Percentiles rank a stretch among this genome's conserved stretches.
These are phyloP conservation scores for Microcebus murinus DNA, from an alignment of 2,113 vertebrate species.

Conservation along the genomic window DNA sequence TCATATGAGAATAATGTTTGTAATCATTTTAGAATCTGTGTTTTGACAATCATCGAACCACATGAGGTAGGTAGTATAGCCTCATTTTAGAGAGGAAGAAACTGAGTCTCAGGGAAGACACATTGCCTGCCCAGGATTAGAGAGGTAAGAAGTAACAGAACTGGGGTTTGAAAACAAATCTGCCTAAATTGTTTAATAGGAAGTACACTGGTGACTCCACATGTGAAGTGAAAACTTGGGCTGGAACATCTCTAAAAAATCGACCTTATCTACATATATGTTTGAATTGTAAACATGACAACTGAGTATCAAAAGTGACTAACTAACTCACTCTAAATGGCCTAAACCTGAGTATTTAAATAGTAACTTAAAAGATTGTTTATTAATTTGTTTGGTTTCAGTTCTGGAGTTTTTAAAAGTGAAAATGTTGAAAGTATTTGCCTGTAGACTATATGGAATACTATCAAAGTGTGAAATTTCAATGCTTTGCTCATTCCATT, in stretches of 20 bases:
- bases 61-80: slow-evolving; percentile 58
- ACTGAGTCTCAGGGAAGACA: background rate
- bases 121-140: background rate
- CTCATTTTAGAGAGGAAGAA: slow-evolving; percentile 49
- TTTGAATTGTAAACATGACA: background rate
- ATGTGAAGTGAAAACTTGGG: background rate
- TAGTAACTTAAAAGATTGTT: background rate
- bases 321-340: background rate
- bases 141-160: background rate
- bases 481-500: background rate
- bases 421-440: background rate
- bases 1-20: background rate
- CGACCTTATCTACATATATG: background rate
- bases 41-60: slow-evolving; percentile 18
- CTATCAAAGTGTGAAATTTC: background rate
- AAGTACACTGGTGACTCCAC: background rate
- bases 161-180: background rate
- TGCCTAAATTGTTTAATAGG: background rate
- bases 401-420: slow-evolving; percentile 1
- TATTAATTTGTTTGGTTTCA: background rate
- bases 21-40: background rate
- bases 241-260: background rate
- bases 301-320: background rate
- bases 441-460: background rate
- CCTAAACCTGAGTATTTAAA: slow-evolving; percentile 1